Percentiles rank a stretch among this genome's conserved stretches.
Evolutionary conservation across 2,113 vertebrate species (phyloP).

Genomic region (Gobius niger): DNA sequence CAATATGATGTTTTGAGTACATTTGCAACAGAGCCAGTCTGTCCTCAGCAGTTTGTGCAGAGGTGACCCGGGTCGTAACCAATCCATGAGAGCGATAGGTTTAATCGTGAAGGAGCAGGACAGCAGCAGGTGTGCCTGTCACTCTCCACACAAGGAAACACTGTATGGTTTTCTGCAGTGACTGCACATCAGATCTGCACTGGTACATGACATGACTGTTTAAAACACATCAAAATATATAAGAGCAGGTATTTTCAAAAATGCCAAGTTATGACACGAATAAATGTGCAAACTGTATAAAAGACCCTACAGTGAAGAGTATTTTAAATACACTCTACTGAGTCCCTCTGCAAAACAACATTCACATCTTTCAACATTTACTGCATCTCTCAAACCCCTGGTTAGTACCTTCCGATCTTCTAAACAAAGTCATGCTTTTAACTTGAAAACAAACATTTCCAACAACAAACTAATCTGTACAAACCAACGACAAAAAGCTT

Average conservation of each 20-base stretch:
- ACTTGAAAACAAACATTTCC: conserved; percentile 6
- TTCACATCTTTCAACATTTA: conserved; percentile 40
- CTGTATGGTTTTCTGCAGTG: conserved; percentile 60
- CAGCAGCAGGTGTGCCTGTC: conserved; percentile 69
- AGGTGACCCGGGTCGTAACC: conserved; percentile 44
- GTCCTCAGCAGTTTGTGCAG: conserved; percentile 9
- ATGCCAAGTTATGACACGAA: conserved; percentile 46
- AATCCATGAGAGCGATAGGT: conserved; percentile 58
- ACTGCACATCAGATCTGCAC: conserved; percentile 17
- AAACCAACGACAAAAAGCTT: conserved; percentile 3
- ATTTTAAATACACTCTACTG: conserved; percentile 47
- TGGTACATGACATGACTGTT: background rate
- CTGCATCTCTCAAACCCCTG: background rate
- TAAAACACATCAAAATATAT: conserved; percentile 15
- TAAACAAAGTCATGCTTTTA: conserved; percentile 12
- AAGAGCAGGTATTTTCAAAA: conserved; percentile 8
- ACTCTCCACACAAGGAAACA: conserved; percentile 62
- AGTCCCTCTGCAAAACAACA: conserved; percentile 24
- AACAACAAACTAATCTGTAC: conserved; percentile 12
- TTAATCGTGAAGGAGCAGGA: conserved; percentile 56
- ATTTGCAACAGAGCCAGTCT: conserved; percentile 16
- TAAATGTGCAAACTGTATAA: conserved; percentile 61
- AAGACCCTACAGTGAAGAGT: conserved; percentile 41
- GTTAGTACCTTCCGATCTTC: conserved; percentile 12
- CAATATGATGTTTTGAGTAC: conserved; percentile 23